phyloP scores from a whole-genome alignment of 2,888 invertebrate genomes.

The Sarcophaga rosellei region DNA sequence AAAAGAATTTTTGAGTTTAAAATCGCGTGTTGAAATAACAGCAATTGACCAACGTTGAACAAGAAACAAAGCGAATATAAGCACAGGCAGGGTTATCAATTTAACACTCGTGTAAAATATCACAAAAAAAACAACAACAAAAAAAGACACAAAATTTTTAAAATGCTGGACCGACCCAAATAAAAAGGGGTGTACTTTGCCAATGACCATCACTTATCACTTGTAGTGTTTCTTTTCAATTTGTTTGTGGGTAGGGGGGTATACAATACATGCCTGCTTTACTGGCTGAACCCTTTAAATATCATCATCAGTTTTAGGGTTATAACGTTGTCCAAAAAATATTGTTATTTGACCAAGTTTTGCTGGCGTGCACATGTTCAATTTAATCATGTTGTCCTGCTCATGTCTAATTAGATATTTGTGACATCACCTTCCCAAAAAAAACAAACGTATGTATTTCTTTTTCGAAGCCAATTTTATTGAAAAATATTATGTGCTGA shows the following conservation, averaged over 20 bases:
- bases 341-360: neutral
- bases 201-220: constrained; percentile 66
- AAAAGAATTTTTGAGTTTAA: constrained; percentile 45
- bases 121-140: too few relatives aligned
- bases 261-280: neutral
- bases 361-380: constrained; percentile 29
- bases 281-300: neutral
- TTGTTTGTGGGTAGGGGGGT: neutral
- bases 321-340: too few relatives aligned
- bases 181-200: constrained; percentile 58
- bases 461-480: neutral
- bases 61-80: neutral
- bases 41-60: neutral
- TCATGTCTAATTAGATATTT: constrained; percentile 58
- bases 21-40: constrained; percentile 56
- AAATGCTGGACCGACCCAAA: constrained; percentile 23
- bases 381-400: constrained; percentile 41
- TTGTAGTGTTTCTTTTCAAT: constrained; percentile 31
- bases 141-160: neutral
- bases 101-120: constrained; percentile 55
- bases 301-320: neutral
- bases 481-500: neutral
- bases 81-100: constrained; percentile 56
- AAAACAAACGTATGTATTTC: constrained; percentile 6
- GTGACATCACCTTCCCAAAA: constrained; percentile 45